These are phyloP conservation scores for Bufo bufo DNA, from an alignment of 2,113 vertebrate species.

Conservation along the genomic window DNA sequence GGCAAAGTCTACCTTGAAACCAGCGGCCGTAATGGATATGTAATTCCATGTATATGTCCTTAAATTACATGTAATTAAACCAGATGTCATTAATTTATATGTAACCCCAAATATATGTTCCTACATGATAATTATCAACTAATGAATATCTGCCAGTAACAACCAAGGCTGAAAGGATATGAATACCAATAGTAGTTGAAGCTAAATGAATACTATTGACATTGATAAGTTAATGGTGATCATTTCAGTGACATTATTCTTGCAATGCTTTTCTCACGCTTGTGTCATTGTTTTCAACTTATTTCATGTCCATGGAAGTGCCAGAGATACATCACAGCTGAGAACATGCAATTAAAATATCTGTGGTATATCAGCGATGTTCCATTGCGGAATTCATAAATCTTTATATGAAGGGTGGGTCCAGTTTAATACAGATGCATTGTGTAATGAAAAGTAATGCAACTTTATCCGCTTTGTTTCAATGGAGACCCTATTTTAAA, in stretches of 20 bases:
- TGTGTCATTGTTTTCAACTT: slow-evolving; percentile 6
- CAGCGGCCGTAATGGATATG: slow-evolving; percentile 5
- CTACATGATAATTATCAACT: slow-evolving; percentile 33
- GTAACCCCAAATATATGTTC: slow-evolving; percentile 45
- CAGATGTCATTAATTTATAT: slow-evolving; percentile 41
- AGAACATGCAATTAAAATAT: slow-evolving; percentile 23
- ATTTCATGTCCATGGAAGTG: slow-evolving; percentile 20
- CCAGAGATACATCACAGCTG: slow-evolving; percentile 10
- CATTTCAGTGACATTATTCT: slow-evolving; percentile 34
- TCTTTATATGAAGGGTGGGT: not conserved
- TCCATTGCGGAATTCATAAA: not conserved
- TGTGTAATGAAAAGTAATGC: too few species aligned
- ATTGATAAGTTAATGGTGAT: slow-evolving; percentile 42
- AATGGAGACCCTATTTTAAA: too few species aligned
- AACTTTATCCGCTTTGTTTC: too few species aligned
- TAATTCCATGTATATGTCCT: slow-evolving; percentile 39
- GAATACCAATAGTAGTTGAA: slow-evolving; percentile 35
- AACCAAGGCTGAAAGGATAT: slow-evolving; percentile 28
- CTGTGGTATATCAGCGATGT: not conserved
- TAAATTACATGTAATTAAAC: slow-evolving; percentile 48
- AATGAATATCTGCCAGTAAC: slow-evolving; percentile 50
- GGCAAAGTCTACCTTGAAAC: slow-evolving; percentile 1
- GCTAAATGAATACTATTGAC: slow-evolving; percentile 45
- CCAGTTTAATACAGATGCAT: not conserved
- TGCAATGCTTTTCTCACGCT: slow-evolving; percentile 22